Evolutionary conservation across 2,888 invertebrate species (phyloP), one percentile per base, ranked within the genome.

Genomic region (Amphimallon solstitiale): DNA sequence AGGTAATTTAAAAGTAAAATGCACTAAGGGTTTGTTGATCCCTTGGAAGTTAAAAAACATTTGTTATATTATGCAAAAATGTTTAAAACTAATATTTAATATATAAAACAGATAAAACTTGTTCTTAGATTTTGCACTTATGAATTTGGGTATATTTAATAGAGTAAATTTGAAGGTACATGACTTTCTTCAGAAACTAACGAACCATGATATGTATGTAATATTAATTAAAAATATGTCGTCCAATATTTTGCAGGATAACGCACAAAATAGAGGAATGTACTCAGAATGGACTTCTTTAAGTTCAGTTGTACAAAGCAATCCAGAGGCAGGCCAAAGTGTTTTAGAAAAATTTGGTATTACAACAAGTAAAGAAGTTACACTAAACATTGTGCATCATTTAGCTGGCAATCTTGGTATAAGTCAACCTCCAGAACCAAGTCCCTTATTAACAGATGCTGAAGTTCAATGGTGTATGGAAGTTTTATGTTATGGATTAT

Each of bases 401-500:
- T 85, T 98, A 4, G 89, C 90, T 2, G 83, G 87, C 29, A 90
- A 88, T 78, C 83, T 91, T 54, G 90, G 90, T 1, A 87, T 89
- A 51, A 90, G 93, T 1, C 92, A 93, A 71, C 91, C 92, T 69
- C 89, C 91, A 0, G 94, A 95, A 75, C 93, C 93, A 2, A 95
- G 95, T 78, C 89, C 90, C 29, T 86, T 97, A 63, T 88, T 89
- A 19, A 91, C 92, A 52, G 95, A 96, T 81, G 89, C 86, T 85
- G 95, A 96, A 88, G 95, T 97, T 51, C 89, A 90, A 79, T 93
- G 92, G 92, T 92, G 92, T 68, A 89, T 93, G 85, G 92, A 92
- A 82, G 92, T 92, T 10, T 90, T 98, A 68, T 93, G 97, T 76
- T 97, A 90, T 83, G 97, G 98, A 0, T 86, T 98, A 2, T 93